Evolutionary conservation across 2,113 vertebrate genomes (phyloP), one percentile per base, ranked within the genome.

Genomic region (Lanius ludovicianus): DNA sequence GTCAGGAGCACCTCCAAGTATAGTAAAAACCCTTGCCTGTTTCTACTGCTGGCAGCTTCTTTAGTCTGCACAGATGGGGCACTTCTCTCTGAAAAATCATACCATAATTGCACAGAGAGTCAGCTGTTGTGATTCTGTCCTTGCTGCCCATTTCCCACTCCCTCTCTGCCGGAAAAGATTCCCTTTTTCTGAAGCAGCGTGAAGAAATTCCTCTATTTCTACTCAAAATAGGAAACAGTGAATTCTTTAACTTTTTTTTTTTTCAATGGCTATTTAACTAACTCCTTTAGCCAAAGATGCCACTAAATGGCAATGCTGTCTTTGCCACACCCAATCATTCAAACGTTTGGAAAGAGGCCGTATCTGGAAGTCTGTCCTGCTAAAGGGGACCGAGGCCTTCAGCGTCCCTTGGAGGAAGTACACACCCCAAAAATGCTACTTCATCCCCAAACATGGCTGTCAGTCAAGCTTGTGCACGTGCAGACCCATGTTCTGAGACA

Each of bases 71-170:
- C 52, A 88, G 76, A 83, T 19, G 9, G 50, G 76, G 52, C 53
- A 77, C 57, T 93, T 93, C 59, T 91, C 55, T 93, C 56, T 90
- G 83, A 92, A 95, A 96, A 92, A 81, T 80, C 56, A 50, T 92
- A 44, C 83, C 73, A 70, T 84, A 83, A 71, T 94, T 86, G 76
- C 63, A 56, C 33, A 80, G 73, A 47, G 46, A 85, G 55, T 83
- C 80, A 94, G 80, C 86, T 90, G 76, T 57, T 90, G 52, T 78
- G 68, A 70, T 74, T 95, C 73, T 84, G 50, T 90, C 71, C 83
- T 88, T n/a, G 46, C 70, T 85, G 90, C 79, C 85, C 59, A 28
- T 79, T 90, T 92, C 70, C 31, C 42, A 42, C 50, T 76, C 83
- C n/a, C 50, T 71, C 49, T 91, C 79, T 86, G 30, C 46, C 1